A percentile compares a stretch with the other conserved stretches of the same genome.
phyloP scores from a whole-genome alignment of 2,888 invertebrate species.

The Diplolepis rosae region DNA sequence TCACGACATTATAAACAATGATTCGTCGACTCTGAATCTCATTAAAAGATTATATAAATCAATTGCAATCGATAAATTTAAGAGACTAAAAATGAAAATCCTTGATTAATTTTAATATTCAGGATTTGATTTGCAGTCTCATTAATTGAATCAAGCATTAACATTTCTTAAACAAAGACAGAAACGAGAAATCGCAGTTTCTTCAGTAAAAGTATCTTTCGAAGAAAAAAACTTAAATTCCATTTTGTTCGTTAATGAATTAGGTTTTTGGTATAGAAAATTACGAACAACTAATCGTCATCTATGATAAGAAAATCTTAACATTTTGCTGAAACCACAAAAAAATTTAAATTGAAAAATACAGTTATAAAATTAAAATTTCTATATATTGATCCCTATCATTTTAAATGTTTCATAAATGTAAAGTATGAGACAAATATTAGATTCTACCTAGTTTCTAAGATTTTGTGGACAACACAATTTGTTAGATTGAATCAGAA shows the following conservation, averaged over 20 bases:
- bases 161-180: background rate
- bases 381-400: background rate
- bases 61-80: background rate
- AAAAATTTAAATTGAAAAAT: conserved; percentile 11
- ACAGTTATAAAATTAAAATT: background rate
- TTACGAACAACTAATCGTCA: background rate
- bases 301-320: background rate
- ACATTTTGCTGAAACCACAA: background rate
- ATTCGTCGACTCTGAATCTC: background rate
- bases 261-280: conserved; percentile 19
- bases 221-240: background rate
- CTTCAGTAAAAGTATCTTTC: background rate
- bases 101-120: background rate
- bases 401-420: background rate
- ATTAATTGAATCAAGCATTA: background rate
- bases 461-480: conserved; percentile 11
- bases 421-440: conserved; percentile 12
- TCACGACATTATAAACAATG: background rate
- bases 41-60: conserved; percentile 2
- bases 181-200: background rate
- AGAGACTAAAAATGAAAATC: background rate
- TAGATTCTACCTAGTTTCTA: background rate
- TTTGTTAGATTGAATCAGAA: conserved; percentile 4
- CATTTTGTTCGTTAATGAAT: conserved; percentile 7
- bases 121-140: background rate